Percentiles rank a stretch among this genome's conserved stretches.
phyloP scores from a whole-genome alignment of 1,140 invertebrate species.

The Formica exsecta region DNA sequence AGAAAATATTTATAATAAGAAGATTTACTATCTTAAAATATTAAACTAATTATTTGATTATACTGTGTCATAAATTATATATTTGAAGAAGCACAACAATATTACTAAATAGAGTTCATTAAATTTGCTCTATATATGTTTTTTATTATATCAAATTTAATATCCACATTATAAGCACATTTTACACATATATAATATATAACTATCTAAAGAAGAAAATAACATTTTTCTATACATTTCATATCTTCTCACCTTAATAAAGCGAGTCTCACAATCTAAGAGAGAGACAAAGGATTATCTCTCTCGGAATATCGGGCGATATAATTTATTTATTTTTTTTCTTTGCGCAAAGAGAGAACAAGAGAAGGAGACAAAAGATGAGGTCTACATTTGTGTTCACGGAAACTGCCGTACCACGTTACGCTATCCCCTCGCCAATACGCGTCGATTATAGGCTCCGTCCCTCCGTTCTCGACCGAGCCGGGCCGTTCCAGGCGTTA shows the following conservation, averaged over 20 bases:
- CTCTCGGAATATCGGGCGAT: background rate
- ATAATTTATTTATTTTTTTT: background rate
- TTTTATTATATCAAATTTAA: background rate
- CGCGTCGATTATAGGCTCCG: slow-evolving; percentile 16
- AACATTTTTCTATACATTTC: background rate
- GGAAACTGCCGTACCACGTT: background rate
- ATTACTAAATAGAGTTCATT: background rate
- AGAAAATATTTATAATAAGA: too few species aligned
- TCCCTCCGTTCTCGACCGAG: slow-evolving; percentile 61
- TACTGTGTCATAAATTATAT: background rate
- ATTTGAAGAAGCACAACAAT: background rate
- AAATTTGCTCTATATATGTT: background rate
- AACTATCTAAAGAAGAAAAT: background rate
- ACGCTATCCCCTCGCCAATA: slow-evolving; percentile 14
- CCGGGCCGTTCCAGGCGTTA: slow-evolving; percentile 79
- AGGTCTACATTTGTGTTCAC: slow-evolving; percentile 80
- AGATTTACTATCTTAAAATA: slow-evolving; percentile 3
- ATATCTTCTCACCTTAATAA: background rate
- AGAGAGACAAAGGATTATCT: background rate
- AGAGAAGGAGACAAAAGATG: background rate
- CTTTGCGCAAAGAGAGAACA: background rate
- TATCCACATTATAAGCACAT: background rate
- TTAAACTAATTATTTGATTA: background rate
- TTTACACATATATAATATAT: background rate
- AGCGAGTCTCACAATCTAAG: background rate